A percentile compares a stretch with the other conserved stretches of the same genome.
Conservation (phyloP, 2,797 vertebrate genomes). For the Falco rusticolus region DNA sequence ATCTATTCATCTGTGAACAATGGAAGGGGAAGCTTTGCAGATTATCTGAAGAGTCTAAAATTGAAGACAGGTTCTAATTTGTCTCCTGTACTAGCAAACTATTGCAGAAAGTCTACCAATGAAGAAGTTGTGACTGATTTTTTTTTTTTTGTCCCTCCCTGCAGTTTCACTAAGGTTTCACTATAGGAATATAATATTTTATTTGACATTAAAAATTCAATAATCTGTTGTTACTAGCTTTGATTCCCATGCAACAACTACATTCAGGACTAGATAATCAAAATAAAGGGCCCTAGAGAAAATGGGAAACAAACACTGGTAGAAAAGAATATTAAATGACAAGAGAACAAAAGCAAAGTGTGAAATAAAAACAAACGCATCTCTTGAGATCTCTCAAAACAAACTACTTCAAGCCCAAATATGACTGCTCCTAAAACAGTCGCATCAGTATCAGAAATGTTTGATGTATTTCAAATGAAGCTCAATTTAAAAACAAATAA, state of each 20-base stretch:
- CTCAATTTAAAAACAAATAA: slow-evolving; percentile 59
- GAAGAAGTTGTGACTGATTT: neutral
- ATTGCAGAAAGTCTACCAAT: neutral
- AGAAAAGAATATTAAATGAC: slow-evolving; percentile 33
- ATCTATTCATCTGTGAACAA: neutral
- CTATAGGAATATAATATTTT: neutral
- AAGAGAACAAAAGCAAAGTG: slow-evolving; percentile 54
- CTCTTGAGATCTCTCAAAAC: slow-evolving; percentile 50
- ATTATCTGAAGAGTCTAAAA: neutral
- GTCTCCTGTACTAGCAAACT: neutral
- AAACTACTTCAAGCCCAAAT: slow-evolving; percentile 45
- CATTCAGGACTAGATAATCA: slow-evolving; percentile 35
- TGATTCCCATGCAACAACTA: neutral
- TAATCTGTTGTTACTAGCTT: neutral
- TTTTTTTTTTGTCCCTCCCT: neutral
- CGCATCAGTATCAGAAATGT: slow-evolving; percentile 44
- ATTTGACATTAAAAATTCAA: neutral
- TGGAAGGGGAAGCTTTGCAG: neutral
- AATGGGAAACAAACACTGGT: slow-evolving; percentile 39
- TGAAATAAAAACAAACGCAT: slow-evolving; percentile 51
- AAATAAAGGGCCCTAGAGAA: slow-evolving; percentile 42
- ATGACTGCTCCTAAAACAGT: slow-evolving; percentile 42
- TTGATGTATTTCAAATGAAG: slow-evolving; percentile 62
- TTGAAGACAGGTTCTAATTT: neutral
- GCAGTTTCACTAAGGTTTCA: neutral